Evolutionary conservation across 2,797 vertebrate species (phyloP).

Genomic region (Falco columbarius): DNA sequence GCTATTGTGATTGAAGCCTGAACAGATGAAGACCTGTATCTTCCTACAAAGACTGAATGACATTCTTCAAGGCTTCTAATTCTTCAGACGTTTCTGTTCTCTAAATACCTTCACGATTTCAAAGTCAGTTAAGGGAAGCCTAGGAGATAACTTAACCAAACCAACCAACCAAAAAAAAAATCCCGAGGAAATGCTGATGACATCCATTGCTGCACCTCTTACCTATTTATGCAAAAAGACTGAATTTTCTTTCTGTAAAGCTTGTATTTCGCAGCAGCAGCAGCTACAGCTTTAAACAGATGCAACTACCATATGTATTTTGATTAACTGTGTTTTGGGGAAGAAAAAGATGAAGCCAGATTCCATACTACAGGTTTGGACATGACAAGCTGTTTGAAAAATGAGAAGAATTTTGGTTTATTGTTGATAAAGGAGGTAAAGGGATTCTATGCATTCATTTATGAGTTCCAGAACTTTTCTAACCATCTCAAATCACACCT

Average conservation of each 20-base stretch:
- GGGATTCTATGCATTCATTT: background rate
- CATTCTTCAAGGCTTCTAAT: background rate
- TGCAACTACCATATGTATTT: background rate
- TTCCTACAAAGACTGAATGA: background rate
- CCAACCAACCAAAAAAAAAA: background rate
- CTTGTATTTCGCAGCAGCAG: background rate
- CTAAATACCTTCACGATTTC: background rate
- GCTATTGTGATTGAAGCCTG: background rate
- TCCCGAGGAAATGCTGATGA: background rate
- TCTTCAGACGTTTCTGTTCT: background rate
- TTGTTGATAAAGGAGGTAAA: background rate
- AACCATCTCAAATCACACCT: background rate
- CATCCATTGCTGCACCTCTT: background rate
- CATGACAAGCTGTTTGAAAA: accelerated
- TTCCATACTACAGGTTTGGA: background rate
- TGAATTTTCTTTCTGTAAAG: background rate
- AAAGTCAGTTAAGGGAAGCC: background rate
- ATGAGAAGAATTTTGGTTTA: background rate
- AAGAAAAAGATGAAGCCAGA: background rate
- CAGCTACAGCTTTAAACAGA: background rate
- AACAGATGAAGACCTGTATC: background rate
- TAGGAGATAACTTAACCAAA: background rate
- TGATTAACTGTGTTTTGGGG: background rate
- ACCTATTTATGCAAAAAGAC: background rate
- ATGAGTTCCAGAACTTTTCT: background rate